These are phyloP conservation scores for Budorcas taxicolor DNA, from an alignment of 2,113 vertebrate genomes.

Conservation along the genomic window DNA sequence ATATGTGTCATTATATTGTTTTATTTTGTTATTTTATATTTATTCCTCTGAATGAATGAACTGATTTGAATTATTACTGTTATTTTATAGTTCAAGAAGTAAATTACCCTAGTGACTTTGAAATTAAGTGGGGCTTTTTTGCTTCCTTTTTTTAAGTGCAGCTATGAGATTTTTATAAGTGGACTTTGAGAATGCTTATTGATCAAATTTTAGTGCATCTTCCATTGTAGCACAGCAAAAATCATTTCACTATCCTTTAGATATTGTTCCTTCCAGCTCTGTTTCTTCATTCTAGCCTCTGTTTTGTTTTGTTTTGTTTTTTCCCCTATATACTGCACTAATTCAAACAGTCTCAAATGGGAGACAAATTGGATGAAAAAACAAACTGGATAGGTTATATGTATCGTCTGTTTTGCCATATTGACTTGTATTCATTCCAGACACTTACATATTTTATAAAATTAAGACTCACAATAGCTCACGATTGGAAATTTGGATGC, in stretches of 20 bases:
- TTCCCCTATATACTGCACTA: neutral
- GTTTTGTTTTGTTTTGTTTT: neutral
- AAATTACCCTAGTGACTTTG: neutral
- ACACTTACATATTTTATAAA: neutral
- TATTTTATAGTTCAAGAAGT: neutral
- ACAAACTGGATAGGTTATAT: neutral
- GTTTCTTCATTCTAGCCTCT: neutral
- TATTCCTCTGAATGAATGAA: neutral
- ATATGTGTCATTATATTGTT: neutral
- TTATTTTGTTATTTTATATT: slow-evolving; percentile 10
- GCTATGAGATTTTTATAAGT: neutral
- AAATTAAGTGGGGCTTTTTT: neutral
- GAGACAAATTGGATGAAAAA: neutral
- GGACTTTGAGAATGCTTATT: neutral
- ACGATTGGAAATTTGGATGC: neutral
- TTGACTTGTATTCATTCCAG: neutral
- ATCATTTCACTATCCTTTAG: neutral
- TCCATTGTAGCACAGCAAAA: neutral
- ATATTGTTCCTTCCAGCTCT: neutral
- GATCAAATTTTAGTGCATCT: neutral
- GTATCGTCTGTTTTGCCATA: neutral
- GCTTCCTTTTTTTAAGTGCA: neutral
- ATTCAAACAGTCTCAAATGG: neutral
- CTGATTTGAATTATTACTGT: neutral
- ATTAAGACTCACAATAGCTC: neutral